Base-by-base conservation (phyloP, 2,113 vertebrate species). In the Callaeas wilsoni region DNA sequence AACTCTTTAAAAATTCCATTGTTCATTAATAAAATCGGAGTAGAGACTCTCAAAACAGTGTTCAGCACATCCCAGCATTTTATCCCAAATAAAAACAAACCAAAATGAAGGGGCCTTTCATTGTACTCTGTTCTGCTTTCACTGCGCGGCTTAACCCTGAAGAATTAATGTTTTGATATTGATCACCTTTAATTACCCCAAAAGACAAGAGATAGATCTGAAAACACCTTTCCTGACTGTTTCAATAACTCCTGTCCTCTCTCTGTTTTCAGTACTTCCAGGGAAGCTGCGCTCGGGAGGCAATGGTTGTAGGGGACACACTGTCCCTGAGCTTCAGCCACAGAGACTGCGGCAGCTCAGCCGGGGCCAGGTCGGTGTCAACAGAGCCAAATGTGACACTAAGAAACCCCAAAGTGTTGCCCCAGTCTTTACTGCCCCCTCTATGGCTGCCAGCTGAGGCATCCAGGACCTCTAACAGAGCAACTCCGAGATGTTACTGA, bases 91-190 rank as follows among this genome's bases (percentile, higher is more conserved):
- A 57, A 62, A 77, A 70, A 27, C 39, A 59, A 84, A 62, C 7
- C 17, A 76, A 89, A 86, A 52, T 13, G 19, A 89, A n/a, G 32
- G 23, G 32, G 41, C 8, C 20, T 46, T 11, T 52, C 14, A 10
- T 26, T 0, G 0, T 37, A 10, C 7, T 39, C 1, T 0, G 7
- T n/a, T 93, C 62, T 80, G 49, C 26, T 79, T 60, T 79, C 37
- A 33, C 12, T 21, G 21, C 0, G 0, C 49, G 55, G 22, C 59
- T 70, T 2, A 74, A 39, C 39, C 46, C 37, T 37, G 33, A 60
- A 52, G 19, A 67, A 49, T 30, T 50, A 30, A 15, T 35, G 10
- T 25, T 78, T 89, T 68, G 7, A 25, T 68, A 41, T 2, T 44
- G 53, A 56, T 60, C 5, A 2, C 15, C 21, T 53, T 63, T 63